Base-by-base conservation (phyloP, 2,797 vertebrate genomes). In the Eulemur coronatus region DNA sequence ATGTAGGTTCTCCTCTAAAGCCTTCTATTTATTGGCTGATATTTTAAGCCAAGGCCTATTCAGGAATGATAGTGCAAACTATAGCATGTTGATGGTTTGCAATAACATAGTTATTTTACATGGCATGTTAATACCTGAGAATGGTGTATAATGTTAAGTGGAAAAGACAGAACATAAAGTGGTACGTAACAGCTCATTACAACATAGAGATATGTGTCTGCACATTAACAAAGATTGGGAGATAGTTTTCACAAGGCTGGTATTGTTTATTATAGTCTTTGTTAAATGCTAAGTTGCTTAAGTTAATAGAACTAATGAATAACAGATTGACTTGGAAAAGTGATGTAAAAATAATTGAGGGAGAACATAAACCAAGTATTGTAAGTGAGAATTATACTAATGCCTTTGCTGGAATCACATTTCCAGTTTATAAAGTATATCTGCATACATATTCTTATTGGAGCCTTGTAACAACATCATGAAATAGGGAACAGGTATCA, bases 221-320 rank as follows among this genome's bases (percentile, higher is more conserved):
- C 12, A n/a, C 5, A 12, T 80, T 80, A 95, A 75, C 95, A 80
- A 96, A 87, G 69, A 87, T 80, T 61, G 72, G 50, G 69, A 94
- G 87, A 93, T 93, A 95, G 70, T 84, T 92, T 95, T 38, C 80
- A 93, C 30, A 96, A 75, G 57, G 65, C 22, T 91, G 73, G 22
- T 79, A 76, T 92, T 85, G 30, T 93, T 96, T 81, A 57, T 78
- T 80, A 57, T 63, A 61, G 59, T 93, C 73, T 96, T 90, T 13
- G 13, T 73, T 84, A n/a, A 89, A 14, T 52, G 43, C 52, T 94
- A 89, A 63, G 38, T 86, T 87, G 82, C 43, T 91, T 85, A 76
- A 75, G 52, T 90, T 87, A 86, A 84, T n/a, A 89, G 55, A 92
- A 81, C 69, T 89, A 82, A 84, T 80, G 81, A 88, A 48, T 76